Percentiles rank a stretch among this genome's conserved stretches.
Conservation (phyloP, 2,797 vertebrate genomes). For the Chrosomus eos region DNA sequence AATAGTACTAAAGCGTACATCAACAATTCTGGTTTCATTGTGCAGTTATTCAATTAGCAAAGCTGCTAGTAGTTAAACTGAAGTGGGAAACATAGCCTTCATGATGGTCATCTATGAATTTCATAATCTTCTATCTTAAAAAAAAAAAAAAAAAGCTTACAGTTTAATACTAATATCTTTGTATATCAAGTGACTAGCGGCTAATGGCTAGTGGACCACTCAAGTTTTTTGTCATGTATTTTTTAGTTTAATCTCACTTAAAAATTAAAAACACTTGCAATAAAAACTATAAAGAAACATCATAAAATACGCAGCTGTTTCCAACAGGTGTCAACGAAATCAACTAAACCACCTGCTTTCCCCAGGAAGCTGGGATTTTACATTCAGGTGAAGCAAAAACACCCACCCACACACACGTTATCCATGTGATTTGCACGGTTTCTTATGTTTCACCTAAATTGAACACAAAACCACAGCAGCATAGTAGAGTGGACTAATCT, state of each 20-base stretch:
- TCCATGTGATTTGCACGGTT: slow-evolving; percentile 29
- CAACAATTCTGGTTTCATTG: slow-evolving; percentile 35
- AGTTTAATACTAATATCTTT: not conserved
- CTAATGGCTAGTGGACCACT: not conserved
- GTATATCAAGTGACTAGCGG: not conserved
- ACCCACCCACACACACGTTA: not conserved
- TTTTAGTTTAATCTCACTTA: not conserved
- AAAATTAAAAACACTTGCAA: not conserved
- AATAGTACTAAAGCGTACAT: slow-evolving; percentile 32
- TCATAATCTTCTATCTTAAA: not conserved
- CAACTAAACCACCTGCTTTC: slow-evolving; percentile 14
- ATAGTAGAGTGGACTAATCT: slow-evolving; percentile 41
- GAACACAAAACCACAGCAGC: slow-evolving; percentile 13
- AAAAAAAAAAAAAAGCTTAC: not conserved
- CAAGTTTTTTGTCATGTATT: not conserved
- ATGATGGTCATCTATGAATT: slow-evolving; percentile 26
- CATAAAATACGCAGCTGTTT: slow-evolving; percentile 9
- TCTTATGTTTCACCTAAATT: slow-evolving; percentile 49
- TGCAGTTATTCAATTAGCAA: slow-evolving; percentile 44
- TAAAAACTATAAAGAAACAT: not conserved
- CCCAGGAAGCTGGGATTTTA: slow-evolving; percentile 29
- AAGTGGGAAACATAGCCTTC: slow-evolving; percentile 20
- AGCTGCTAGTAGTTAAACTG: slow-evolving; percentile 36
- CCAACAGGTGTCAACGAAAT: slow-evolving; percentile 21
- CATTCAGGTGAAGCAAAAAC: slow-evolving; percentile 8